phyloP scores from a whole-genome alignment of 2,888 invertebrate genomes.

The Enchytraeus crypticus region DNA sequence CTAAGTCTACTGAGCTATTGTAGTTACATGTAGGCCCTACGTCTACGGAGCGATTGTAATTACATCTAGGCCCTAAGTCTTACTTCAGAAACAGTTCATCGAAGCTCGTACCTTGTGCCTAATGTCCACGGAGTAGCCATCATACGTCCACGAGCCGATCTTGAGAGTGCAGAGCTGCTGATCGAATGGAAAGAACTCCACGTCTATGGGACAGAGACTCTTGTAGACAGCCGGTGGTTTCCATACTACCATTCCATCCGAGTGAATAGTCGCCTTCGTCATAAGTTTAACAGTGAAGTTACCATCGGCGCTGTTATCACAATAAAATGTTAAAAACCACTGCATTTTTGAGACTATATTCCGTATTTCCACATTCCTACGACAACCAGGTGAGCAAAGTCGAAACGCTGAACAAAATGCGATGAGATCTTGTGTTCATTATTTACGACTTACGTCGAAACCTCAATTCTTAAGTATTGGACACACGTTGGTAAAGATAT shows the following conservation, averaged over 20 bases:
- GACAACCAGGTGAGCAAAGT: too few species aligned
- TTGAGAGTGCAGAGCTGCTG: conserved; percentile 93
- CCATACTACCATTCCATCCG: conserved; percentile 26
- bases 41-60: too few species aligned
- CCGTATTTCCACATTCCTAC: too few species aligned
- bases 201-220: conserved; percentile 57
- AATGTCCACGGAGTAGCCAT: conserved; percentile 40
- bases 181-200: conserved; percentile 50
- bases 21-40: neutral
- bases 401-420: too few species aligned
- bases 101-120: too few species aligned
- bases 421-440: neutral
- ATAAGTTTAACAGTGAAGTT: conserved; percentile 31
- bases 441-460: too few species aligned
- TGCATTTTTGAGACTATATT: too few species aligned
- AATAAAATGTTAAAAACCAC: neutral
- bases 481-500: too few species aligned
- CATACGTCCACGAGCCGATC: conserved; percentile 71
- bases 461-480: too few species aligned
- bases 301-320: conserved; percentile 27
- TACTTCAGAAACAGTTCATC: conserved; percentile 5
- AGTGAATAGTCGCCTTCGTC: conserved; percentile 30
- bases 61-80: too few species aligned
- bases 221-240: conserved; percentile 97
- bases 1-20: neutral